Percentiles rank a stretch among this genome's conserved stretches.
Evolutionary conservation across 2,797 vertebrate genomes (phyloP).

Genomic region (Acipenser oxyrinchus): DNA sequence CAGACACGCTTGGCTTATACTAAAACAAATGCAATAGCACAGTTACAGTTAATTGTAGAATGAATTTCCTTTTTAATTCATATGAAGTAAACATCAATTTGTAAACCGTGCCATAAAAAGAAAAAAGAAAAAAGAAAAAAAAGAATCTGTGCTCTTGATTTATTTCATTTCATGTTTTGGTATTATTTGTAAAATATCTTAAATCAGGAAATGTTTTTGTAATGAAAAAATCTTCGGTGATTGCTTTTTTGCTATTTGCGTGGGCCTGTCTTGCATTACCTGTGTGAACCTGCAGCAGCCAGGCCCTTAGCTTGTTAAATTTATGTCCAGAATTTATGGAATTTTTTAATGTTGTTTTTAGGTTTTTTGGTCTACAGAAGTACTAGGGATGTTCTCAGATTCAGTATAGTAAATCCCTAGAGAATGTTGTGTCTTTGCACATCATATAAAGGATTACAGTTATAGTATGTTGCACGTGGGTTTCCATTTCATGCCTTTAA

Average conservation of each 20-base stretch:
- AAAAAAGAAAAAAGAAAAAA: too few species aligned
- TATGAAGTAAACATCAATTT: too few species aligned
- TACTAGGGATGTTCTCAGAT: neutral
- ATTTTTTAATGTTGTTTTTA: neutral
- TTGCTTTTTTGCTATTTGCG: neutral
- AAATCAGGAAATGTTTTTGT: too few species aligned
- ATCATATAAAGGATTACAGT: neutral
- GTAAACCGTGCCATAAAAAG: too few species aligned
- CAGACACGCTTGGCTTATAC: too few species aligned
- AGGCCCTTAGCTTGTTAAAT: neutral
- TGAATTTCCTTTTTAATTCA: too few species aligned
- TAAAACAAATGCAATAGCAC: too few species aligned
- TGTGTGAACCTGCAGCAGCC: neutral
- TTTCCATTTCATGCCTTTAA: neutral
- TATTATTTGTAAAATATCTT: too few species aligned
- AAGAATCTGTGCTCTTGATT: too few species aligned
- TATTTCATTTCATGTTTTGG: too few species aligned
- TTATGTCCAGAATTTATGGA: neutral
- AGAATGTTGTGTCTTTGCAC: neutral
- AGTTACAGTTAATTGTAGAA: too few species aligned
- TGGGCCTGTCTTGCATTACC: neutral
- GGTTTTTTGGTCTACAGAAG: neutral
- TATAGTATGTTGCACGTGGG: neutral
- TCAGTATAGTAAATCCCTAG: neutral
- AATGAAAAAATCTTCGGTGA: too few species aligned